Evolutionary conservation across 2,888 invertebrate species (phyloP), one percentile per base, ranked within the genome.

Genomic region (Bombyx huttoni): DNA sequence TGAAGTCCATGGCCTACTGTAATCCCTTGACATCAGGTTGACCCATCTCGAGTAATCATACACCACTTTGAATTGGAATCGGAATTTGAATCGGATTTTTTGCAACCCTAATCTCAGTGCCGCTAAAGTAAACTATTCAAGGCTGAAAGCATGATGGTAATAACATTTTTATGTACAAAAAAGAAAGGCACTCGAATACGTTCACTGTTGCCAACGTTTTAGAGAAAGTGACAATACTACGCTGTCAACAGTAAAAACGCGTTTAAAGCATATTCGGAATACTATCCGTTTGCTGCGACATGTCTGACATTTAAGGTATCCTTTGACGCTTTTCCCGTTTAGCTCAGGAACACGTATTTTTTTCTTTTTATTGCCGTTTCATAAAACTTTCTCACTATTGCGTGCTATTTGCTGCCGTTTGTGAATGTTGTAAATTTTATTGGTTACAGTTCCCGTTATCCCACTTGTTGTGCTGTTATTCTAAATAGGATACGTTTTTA

Each of bases 231-330:
- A 48, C 51, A 46, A 51, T 54, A 52, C 49, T 14, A 51, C 50
- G 33, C 48, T 46, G n/a, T 45, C 34, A 46, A 34, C 48, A 51
- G 34, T 49, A 52, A 49, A 52, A 52, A 34, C 34, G 33, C 45
- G 13, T 48, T 52, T 49, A 49, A 52, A 49, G 52, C 13, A 49
- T 52, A 14, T 52, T 49, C 52, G 8, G 48, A 48, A 52, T 49
- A 34, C 52, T 48, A 52, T 45, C 45, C 49, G 46, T 46, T 52
- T 52, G 46, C 49, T 40, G 46, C 48, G 52, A 52, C 52, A 49
- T 40, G 52, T 52, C 48, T 49, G 46, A 52, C 52, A 52, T 52
- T 52, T 49, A 49, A 49, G 48, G 52, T 49, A 52, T 46, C 48
- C 49, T 52, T 52, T 52, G 52, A 52, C 52, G 48, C 48, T 52